Evolutionary conservation across 2,888 invertebrate genomes (phyloP).

Genomic region (Harmothoe impar): DNA sequence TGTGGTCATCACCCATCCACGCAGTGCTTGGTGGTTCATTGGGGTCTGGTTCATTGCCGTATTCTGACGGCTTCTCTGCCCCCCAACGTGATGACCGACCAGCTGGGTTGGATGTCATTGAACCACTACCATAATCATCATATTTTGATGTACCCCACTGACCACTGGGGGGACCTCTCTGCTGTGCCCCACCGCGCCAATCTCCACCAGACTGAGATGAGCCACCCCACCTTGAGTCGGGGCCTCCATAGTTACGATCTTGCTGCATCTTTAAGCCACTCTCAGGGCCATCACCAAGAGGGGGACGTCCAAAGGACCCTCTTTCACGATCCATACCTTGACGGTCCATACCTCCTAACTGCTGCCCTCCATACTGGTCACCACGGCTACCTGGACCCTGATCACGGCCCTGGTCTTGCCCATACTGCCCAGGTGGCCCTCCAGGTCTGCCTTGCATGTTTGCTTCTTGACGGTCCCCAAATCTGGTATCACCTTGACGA

Average conservation of each 20-base stretch:
- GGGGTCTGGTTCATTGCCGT: neutral
- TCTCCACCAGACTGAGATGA: neutral
- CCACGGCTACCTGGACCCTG: neutral
- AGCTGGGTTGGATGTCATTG: neutral
- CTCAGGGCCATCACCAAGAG: neutral
- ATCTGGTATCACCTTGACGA: neutral
- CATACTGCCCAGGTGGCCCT: conserved; percentile 18
- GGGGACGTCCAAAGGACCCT: neutral
- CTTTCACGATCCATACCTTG: conserved; percentile 29
- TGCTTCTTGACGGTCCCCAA: neutral
- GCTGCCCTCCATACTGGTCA: neutral
- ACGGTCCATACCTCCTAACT: neutral
- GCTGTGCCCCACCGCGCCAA: neutral
- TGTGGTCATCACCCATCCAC: conserved; percentile 34
- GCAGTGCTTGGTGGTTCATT: conserved; percentile 23
- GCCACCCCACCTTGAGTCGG: conserved; percentile 14
- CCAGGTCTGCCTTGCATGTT: neutral
- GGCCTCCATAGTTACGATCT: neutral
- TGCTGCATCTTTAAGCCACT: neutral
- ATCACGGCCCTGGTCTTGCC: conserved; percentile 29
- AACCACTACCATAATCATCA: neutral
- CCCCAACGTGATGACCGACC: conserved; percentile 8
- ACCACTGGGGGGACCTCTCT: neutral
- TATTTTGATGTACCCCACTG: neutral
- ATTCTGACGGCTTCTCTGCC: neutral